Conservation (phyloP, 2,113 vertebrate genomes). For the Zosterops lateralis region DNA sequence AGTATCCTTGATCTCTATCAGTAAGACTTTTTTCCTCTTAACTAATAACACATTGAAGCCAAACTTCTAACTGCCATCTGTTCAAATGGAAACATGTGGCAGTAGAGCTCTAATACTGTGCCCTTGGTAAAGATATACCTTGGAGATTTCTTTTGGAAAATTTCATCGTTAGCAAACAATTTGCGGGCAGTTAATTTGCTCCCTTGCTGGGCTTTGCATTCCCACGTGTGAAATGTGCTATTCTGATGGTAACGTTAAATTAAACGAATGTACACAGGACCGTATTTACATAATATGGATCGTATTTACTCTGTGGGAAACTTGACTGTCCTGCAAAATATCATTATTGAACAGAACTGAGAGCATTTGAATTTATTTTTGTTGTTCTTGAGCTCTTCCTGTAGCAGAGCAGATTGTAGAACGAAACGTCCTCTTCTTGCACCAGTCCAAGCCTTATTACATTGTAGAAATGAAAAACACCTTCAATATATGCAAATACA, state of each 20-base stretch:
- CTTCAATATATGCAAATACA: constrained; percentile 10
- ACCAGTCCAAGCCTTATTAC: neutral
- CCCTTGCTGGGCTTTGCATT: constrained; percentile 76
- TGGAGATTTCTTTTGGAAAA: constrained; percentile 78
- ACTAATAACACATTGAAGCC: constrained; percentile 75
- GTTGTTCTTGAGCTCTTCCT: constrained; percentile 55
- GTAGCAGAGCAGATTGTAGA: neutral
- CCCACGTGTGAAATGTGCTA: constrained; percentile 77
- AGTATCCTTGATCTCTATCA: constrained; percentile 73
- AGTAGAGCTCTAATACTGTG: constrained; percentile 70
- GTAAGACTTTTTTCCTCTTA: constrained; percentile 62
- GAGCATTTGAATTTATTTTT: constrained; percentile 57
- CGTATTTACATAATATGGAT: constrained; percentile 69
- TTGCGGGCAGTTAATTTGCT: constrained; percentile 79
- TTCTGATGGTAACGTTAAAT: constrained; percentile 74
- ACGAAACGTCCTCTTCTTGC: constrained; percentile 35
- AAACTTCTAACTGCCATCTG: constrained; percentile 73
- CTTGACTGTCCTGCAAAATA: constrained; percentile 57
- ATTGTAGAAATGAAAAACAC: constrained; percentile 33
- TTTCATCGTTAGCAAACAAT: constrained; percentile 78
- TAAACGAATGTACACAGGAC: constrained; percentile 68
- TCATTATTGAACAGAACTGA: constrained; percentile 46
- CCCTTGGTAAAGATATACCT: constrained; percentile 77
- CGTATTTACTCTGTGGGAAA: constrained; percentile 68
- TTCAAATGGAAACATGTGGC: constrained; percentile 81